A percentile compares a stretch with the other conserved stretches of the same genome.
These are phyloP conservation scores for Dasyornis broadbenti DNA, from an alignment of 2,113 vertebrate genomes.

Conservation along the genomic window DNA sequence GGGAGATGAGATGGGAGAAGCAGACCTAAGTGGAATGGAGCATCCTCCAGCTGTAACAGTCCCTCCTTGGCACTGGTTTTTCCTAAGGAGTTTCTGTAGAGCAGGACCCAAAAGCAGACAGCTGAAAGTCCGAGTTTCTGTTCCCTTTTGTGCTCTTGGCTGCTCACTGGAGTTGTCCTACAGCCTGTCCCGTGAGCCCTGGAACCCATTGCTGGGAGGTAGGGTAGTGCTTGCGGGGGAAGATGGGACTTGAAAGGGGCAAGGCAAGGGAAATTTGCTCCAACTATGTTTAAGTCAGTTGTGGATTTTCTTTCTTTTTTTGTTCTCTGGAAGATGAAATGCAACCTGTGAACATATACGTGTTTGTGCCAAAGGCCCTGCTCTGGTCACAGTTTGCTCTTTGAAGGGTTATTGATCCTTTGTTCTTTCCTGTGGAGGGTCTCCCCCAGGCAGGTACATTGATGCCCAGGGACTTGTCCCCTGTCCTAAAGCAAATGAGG, in stretches of 20 bases:
- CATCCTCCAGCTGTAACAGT: not conserved
- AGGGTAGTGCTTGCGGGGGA: fast-evolving
- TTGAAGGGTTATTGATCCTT: not conserved
- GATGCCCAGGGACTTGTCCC: not conserved
- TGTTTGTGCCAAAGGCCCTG: not conserved
- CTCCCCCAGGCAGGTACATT: not conserved
- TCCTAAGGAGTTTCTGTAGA: not conserved
- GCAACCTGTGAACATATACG: not conserved
- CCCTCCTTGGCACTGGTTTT: not conserved
- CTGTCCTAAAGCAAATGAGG: not conserved
- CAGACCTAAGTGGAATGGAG: not conserved
- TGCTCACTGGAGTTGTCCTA: not conserved
- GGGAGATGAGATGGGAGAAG: not conserved
- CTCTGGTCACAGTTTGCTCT: not conserved
- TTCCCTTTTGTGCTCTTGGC: not conserved
- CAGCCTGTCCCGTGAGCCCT: not conserved
- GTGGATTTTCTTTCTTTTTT: not conserved
- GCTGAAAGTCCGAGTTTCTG: not conserved
- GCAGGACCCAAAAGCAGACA: not conserved
- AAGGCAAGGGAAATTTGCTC: not conserved
- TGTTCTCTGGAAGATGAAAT: not conserved
- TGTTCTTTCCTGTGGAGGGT: not conserved
- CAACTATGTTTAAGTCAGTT: not conserved
- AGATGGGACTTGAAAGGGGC: not conserved
- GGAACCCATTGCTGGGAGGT: not conserved